Percentiles rank a stretch among this genome's conserved stretches.
These are phyloP conservation scores for Cliona cf. orientalis DNA, from an alignment of 37 sponge, comb jelly and placozoan genomes.

Conservation along the genomic window DNA sequence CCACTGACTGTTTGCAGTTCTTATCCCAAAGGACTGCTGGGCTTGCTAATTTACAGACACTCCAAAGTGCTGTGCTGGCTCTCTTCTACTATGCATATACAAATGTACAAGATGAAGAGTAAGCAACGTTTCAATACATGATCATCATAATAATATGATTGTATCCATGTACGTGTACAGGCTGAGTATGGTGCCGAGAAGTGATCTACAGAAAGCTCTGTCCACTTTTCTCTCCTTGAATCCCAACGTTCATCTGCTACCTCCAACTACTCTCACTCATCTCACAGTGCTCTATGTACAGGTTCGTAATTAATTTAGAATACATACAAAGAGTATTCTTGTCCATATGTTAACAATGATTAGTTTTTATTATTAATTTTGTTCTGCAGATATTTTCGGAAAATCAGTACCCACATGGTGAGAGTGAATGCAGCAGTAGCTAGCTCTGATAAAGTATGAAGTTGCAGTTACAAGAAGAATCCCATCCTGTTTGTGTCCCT, in stretches of 20 bases:
- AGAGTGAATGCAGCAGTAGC: no score
- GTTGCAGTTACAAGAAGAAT: no score
- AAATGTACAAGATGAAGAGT: conserved; percentile 14
- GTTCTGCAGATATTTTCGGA: no score
- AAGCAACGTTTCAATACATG: background rate
- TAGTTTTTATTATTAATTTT: no score
- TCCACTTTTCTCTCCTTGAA: conserved; percentile 32
- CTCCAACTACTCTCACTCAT: conserved; percentile 33
- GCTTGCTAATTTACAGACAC: background rate
- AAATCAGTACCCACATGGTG: no score
- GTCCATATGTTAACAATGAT: no score
- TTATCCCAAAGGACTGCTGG: conserved; percentile 19
- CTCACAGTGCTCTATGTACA: conserved; percentile 36
- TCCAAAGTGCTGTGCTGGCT: conserved; percentile 25
- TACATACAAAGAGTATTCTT: no score
- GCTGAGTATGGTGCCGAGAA: conserved; percentile 16
- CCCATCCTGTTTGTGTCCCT: no score
- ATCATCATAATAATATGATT: background rate
- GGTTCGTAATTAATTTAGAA: no score
- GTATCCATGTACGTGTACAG: background rate
- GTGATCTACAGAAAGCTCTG: conserved; percentile 28
- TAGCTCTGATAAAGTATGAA: no score
- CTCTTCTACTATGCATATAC: conserved; percentile 8
- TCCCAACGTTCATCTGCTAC: conserved; percentile 57
- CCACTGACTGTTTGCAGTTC: conserved; percentile 25